A percentile compares a stretch with the other conserved stretches of the same genome.
Conservation (phyloP, 1,140 invertebrate species). For the Cephus cinctus region DNA sequence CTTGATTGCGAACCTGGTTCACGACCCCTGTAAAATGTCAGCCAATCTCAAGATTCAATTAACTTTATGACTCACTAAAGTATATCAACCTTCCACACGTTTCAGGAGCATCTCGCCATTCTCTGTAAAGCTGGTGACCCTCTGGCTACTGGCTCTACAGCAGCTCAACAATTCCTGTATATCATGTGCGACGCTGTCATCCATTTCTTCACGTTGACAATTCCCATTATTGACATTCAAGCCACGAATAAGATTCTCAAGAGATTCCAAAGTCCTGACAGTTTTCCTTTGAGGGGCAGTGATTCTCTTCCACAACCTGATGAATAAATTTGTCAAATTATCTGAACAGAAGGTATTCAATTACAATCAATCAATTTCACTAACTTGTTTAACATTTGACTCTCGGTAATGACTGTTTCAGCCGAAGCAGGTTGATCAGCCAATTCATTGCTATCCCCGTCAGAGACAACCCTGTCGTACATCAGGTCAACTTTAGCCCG, state of each 20-base stretch:
- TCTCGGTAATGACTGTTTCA: constrained; percentile 25
- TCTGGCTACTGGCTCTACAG: background rate
- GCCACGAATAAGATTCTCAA: constrained; percentile 6
- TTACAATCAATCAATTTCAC: constrained; percentile 16
- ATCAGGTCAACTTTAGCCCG: constrained; percentile 46
- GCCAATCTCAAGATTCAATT: background rate
- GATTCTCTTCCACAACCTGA: constrained; percentile 9
- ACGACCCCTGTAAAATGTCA: constrained; percentile 7
- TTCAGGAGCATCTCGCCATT: constrained; percentile 1
- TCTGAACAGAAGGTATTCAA: too few species aligned
- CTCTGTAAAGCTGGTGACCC: background rate
- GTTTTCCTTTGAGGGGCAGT: constrained; percentile 12
- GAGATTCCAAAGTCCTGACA: constrained; percentile 12
- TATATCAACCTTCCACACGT: background rate
- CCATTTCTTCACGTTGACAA: constrained; percentile 8
- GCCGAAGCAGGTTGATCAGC: constrained; percentile 5
- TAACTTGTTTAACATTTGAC: constrained; percentile 19
- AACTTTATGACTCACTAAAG: background rate
- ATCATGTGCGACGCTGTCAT: constrained; percentile 8
- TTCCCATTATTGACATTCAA: constrained; percentile 13
- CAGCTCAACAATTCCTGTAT: background rate
- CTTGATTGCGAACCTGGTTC: background rate
- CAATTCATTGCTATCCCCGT: background rate
- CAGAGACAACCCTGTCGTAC: constrained; percentile 22
- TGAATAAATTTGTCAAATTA: constrained; percentile 2